Base-by-base conservation (phyloP, 2,888 invertebrate genomes). In the Metopia argyrocephala region DNA sequence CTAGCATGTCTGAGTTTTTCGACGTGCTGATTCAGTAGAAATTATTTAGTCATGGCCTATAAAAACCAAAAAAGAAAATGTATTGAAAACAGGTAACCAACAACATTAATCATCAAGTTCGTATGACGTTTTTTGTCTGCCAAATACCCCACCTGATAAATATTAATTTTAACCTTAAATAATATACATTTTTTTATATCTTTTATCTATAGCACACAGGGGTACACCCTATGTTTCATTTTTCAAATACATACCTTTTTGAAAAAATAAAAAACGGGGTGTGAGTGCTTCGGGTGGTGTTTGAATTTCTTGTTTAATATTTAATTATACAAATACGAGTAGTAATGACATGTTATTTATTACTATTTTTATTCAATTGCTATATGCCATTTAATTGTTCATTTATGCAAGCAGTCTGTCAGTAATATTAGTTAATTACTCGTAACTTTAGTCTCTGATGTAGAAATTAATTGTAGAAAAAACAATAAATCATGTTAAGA, bases 1-100 rank as follows among this genome's bases (percentile, higher is more conserved):
- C 21, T 52, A 48, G 48, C 21, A 46, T 61, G 28, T 56, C 9
- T 38, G n/a, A n/a, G 12, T 28, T 73, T 18, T 15, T 18, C 6
- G 54, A 64, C 57, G 18, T 65, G 7, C 54, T 59, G 12, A 52
- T 59, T 50, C 3, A 15, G 21, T 38, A 50, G 46, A 64, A 68
- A 54, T 52, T 57, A 61, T 73, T 80, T 73, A 65, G 68, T 76
- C 80, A 76, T 57, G 80, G 73, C 66, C 68, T 28, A 45, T 38
- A 52, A 68, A 62, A n/a, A 28, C 27, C 28, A 31, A 9, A 9
- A 56, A 70, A n/a, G 18, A 38, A 45, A 75, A 38, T 73, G 56
- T n/a, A n/a, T n/a, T n/a, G n/a, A n/a, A n/a, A n/a, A n/a, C n/a
- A n/a, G n/a, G n/a, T n/a, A 27, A 50, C 45, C 27, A 15, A 38